Evolutionary conservation across 1,140 invertebrate species (phyloP).

Genomic region (Eciton burchellii): DNA sequence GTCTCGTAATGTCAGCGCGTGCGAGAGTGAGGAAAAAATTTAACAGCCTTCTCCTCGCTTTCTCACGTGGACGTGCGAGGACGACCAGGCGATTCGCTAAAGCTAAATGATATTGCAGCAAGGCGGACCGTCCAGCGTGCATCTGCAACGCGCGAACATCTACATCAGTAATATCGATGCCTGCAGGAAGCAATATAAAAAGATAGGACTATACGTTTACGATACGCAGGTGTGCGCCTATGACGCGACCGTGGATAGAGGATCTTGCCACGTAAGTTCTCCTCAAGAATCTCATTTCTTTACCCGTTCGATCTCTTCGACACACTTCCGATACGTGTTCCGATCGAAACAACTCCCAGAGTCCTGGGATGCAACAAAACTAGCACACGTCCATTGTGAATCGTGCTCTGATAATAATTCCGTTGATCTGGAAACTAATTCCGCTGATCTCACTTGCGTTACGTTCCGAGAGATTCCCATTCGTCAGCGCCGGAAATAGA

Average conservation of each 20-base stretch:
- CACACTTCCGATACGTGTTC: not conserved
- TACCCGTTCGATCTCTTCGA: not conserved
- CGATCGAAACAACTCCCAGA: not conserved
- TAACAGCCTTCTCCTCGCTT: not conserved
- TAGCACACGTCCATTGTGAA: too few species aligned
- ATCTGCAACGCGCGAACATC: slow-evolving; percentile 63
- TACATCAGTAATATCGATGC: slow-evolving; percentile 44
- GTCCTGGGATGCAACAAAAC: not conserved
- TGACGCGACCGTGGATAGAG: slow-evolving; percentile 47
- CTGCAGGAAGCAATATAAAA: slow-evolving; percentile 34
- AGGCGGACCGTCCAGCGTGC: slow-evolving; percentile 45
- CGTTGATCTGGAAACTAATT: too few species aligned
- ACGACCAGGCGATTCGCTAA: not conserved
- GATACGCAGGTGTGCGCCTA: slow-evolving; percentile 67
- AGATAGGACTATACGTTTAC: slow-evolving; percentile 22
- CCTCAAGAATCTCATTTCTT: not conserved
- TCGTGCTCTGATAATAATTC: too few species aligned
- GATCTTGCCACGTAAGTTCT: slow-evolving; percentile 72
- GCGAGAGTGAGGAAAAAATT: not conserved
- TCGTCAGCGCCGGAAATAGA: too few species aligned
- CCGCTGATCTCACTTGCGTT: too few species aligned
- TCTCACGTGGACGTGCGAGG: not conserved
- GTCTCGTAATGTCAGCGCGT: not conserved
- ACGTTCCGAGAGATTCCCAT: too few species aligned
- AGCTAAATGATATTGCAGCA: slow-evolving; percentile 58